Evolutionary conservation across 2,113 vertebrate genomes (phyloP), one percentile per base, ranked within the genome.

Genomic region (Tursiops truncatus): DNA sequence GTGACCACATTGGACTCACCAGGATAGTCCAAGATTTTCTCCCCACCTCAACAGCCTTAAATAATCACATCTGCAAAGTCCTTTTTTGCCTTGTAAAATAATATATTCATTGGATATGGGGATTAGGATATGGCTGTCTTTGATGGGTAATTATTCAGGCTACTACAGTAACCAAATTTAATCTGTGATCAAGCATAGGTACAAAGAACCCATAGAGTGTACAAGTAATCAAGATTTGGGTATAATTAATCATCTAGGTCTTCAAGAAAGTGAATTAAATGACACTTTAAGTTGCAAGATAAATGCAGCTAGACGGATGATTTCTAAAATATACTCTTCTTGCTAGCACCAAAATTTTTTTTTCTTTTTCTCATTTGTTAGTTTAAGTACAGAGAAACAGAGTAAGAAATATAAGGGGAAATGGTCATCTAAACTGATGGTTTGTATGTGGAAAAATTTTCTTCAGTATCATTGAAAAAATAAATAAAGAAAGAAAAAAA

Each of bases 201-300:
- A 10, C 20, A 82, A 21, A 82, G 33, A 93, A 76, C 23, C 84
- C 9, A 68, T 38, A 50, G 4, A 77, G 38, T 56, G 4, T 23
- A 47, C 20, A 82, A 85, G 36, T 50, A 50, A 50, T 79, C 21
- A 50, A 94, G 47, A 33, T 81, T 41, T 93, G 80, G 15, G 21
- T 50, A 60, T 25, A 68, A 65, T 68, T 70, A 63, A 77, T 21
- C 77, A 65, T n/a, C 33, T 85, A 80, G 4, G 6, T 89, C 79
- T 89, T 91, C 11, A 68, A 92, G 58, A 97, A 96, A 92, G 60
- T 38, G 50, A 91, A 85, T 68, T 86, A 86, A 63, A 58, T 68
- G 31, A 26, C 20, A 58, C 41, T 86, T 80, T 36, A 50, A 77
- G 17, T 90, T 77, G 25, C 33, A 93, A 95, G 28, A n/a, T 41